A percentile compares a stretch with the other conserved stretches of the same genome.
Conservation (phyloP, 1,140 invertebrate species). For the silkworm (Bombyx mori) region ASM3026992v2 NC_085112.1:5305001-5305500, state of each 20-base stretch:
- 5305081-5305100: no score
- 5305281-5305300: constrained; percentile 23
- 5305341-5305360: constrained; percentile 43
- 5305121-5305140: no score
- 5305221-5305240: constrained; percentile 35
- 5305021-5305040: no score
- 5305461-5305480: constrained; percentile 37
- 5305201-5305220: constrained; percentile 30
- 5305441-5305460: constrained; percentile 6
- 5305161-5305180: neutral
- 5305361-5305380: constrained; percentile 62
- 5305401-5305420: neutral
- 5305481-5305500: constrained; percentile 48
- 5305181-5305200: constrained; percentile 44
- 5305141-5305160: neutral
- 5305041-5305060: no score
- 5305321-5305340: constrained; percentile 43
- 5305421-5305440: neutral
- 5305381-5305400: constrained; percentile 48
- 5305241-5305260: constrained; percentile 45
- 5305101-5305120: no score
- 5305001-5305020: no score
- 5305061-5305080: no score
- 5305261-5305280: constrained; percentile 20
- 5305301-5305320: constrained; percentile 31